A percentile compares a stretch with the other conserved stretches of the same genome.
Evolutionary conservation across 2,113 vertebrate genomes (phyloP).

Genomic region (Athene cunicularia): DNA sequence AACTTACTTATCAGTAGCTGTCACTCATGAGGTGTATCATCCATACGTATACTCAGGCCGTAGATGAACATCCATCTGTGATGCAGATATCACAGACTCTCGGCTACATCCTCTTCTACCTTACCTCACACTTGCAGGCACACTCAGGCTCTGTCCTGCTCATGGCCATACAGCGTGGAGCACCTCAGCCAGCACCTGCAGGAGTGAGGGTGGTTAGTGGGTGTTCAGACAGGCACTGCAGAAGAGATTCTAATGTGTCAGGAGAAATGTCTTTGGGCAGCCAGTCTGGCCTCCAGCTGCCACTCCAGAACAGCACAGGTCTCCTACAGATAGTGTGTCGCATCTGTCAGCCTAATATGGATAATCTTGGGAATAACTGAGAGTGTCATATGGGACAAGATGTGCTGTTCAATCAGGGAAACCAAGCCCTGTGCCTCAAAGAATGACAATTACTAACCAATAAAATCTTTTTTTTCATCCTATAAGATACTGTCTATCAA

Average conservation of each 20-base stretch:
- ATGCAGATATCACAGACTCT: background rate
- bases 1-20: background rate
- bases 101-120: background rate
- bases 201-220: background rate
- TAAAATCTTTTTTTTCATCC: background rate
- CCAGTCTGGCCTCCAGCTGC: background rate
- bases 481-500: background rate
- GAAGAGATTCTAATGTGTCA: background rate
- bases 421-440: background rate
- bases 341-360: background rate
- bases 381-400: no score
- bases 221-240: background rate
- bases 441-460: background rate
- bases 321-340: background rate
- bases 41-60: background rate
- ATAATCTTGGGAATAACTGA: background rate
- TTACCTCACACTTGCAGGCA: background rate
- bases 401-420: background rate
- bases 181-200: fast-evolving
- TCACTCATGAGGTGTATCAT: fast-evolving
- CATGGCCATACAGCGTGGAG: fast-evolving
- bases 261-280: background rate
- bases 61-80: background rate
- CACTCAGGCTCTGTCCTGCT: background rate
- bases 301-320: background rate